A percentile compares a stretch with the other conserved stretches of the same genome.
Conservation (phyloP, 2,888 invertebrate species). For the Papilio protenor region DNA sequence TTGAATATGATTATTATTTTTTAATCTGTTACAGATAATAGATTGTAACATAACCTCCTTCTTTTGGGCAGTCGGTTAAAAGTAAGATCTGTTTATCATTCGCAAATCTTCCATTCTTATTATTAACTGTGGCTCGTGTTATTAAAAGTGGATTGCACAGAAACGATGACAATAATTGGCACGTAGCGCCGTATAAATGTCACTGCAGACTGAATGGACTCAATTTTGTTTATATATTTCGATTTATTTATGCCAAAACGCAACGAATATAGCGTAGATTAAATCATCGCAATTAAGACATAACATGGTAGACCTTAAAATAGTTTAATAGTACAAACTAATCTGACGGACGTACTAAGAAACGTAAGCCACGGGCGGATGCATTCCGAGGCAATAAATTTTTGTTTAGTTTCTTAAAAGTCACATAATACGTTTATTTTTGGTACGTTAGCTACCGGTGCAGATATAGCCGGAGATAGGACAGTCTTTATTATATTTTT, state of each 20-base stretch:
- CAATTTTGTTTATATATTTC: conserved; percentile 76
- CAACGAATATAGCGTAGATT: conserved; percentile 69
- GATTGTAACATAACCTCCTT: neutral
- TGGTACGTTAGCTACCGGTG: neutral
- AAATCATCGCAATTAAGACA: conserved; percentile 52
- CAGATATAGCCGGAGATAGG: neutral
- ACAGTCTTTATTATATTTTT: neutral
- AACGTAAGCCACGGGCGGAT: neutral
- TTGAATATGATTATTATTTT: neutral
- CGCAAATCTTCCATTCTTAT: neutral
- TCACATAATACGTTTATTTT: conserved; percentile 9
- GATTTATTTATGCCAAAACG: conserved; percentile 78
- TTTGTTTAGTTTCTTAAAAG: conserved; percentile 11
- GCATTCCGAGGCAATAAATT: conserved; percentile 19
- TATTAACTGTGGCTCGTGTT: conserved; percentile 22
- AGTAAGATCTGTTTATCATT: too few relatives aligned
- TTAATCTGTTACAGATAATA: neutral
- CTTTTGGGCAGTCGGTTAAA: too few relatives aligned
- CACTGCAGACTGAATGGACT: conserved; percentile 81
- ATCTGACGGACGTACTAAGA: conserved; percentile 10
- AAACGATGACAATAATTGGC: conserved; percentile 59
- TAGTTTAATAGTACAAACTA: conserved; percentile 43
- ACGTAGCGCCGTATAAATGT: conserved; percentile 75
- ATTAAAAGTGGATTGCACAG: conserved; percentile 37
- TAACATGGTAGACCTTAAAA: conserved; percentile 4